Evolutionary conservation across 2,113 vertebrate species (phyloP).

Genomic region (Scatophagus argus): DNA sequence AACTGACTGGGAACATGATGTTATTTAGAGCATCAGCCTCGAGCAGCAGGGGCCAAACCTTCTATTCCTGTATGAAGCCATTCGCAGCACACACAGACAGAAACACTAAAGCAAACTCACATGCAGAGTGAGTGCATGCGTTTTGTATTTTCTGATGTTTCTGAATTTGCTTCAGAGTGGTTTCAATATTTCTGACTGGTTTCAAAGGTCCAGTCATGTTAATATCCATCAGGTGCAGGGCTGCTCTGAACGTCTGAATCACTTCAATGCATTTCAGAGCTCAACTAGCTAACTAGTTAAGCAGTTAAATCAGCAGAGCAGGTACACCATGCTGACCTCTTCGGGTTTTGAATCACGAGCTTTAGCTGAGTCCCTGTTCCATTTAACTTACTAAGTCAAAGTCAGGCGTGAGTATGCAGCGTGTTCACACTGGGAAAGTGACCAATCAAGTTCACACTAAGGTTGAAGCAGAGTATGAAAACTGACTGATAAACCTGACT

Average conservation of each 20-base stretch:
- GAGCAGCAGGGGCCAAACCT: neutral
- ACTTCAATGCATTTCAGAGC: neutral
- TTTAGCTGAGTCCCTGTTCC: neutral
- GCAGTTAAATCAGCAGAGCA: neutral
- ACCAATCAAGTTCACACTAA: neutral
- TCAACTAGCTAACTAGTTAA: too few species aligned
- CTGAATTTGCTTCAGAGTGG: neutral
- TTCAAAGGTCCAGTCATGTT: too few species aligned
- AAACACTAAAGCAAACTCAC: neutral
- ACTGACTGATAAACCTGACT: too few species aligned
- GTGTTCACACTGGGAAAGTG: neutral
- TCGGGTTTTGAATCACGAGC: neutral
- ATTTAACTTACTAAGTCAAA: neutral
- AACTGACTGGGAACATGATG: neutral
- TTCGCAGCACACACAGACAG: neutral
- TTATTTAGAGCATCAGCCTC: constrained; percentile 9
- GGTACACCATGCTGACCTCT: neutral
- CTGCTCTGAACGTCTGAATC: neutral
- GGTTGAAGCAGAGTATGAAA: too few species aligned
- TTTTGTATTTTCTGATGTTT: neutral
- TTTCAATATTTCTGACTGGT: too few species aligned
- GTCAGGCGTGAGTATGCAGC: neutral
- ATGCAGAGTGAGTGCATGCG: neutral
- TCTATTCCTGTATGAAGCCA: constrained; percentile 13
- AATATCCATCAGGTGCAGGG: neutral